phyloP scores from a whole-genome alignment of 2,888 invertebrate species.

The Nemoura dubitans region DNA sequence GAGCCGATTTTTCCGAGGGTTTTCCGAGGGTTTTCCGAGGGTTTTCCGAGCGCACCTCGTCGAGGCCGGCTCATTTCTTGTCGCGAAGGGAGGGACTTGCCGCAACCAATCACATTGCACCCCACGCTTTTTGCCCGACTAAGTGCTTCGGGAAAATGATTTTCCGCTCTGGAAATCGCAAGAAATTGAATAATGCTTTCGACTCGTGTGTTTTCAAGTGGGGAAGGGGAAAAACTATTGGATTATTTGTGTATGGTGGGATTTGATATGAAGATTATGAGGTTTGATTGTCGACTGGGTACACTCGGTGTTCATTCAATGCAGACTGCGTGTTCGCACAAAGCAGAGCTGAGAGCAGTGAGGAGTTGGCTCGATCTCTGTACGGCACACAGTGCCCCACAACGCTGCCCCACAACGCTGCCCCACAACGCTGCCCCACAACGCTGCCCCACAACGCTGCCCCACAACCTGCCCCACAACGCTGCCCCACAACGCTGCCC shows the following conservation, averaged over 20 bases:
- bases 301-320: neutral
- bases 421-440: too few species aligned
- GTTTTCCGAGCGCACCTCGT: neutral
- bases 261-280: slow-evolving; percentile 12
- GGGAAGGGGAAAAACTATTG: slow-evolving; percentile 7
- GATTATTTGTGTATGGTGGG: slow-evolving; percentile 12
- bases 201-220: slow-evolving; percentile 12
- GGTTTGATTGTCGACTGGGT: neutral
- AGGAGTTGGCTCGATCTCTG: too few species aligned
- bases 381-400: too few species aligned
- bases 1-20: neutral
- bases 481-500: too few species aligned
- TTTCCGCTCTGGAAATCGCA: slow-evolving; percentile 12
- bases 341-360: too few species aligned
- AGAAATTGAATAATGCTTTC: slow-evolving; percentile 12
- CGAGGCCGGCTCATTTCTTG: neutral
- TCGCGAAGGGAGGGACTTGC: neutral
- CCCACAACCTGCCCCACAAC: too few species aligned
- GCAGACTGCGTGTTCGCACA: too few species aligned
- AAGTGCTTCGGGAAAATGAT: slow-evolving; percentile 12
- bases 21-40: too few species aligned
- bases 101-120: neutral
- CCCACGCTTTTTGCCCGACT: neutral
- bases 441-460: too few species aligned
- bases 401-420: too few species aligned